Evolutionary conservation across 2,113 vertebrate genomes (phyloP).

Genomic region (Tenebrosternarchus preto): DNA sequence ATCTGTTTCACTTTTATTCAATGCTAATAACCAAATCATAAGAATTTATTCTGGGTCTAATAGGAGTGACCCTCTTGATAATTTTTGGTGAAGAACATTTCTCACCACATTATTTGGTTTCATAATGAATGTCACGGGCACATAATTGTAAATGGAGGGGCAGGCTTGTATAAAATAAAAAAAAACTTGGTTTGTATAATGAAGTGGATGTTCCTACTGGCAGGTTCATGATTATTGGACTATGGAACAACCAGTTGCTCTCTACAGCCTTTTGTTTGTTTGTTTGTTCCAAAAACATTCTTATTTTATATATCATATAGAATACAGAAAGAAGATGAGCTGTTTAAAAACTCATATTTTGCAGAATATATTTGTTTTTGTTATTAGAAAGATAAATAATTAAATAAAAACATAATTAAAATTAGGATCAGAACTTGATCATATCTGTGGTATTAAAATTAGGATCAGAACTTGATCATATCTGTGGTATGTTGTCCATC

Average conservation of each 20-base stretch:
- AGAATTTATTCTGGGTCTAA: background rate
- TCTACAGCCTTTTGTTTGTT: background rate
- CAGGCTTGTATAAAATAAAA: background rate
- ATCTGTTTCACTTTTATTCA: background rate
- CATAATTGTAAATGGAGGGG: conserved; percentile 23
- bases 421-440: background rate
- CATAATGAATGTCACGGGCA: background rate
- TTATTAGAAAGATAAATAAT: background rate
- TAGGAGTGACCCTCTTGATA: background rate
- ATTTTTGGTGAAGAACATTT: conserved; percentile 20
- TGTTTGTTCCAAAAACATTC: background rate
- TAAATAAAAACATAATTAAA: background rate
- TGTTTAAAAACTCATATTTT: background rate
- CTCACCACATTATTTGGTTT: conserved; percentile 25
- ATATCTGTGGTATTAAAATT: background rate
- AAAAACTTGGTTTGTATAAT: conserved; percentile 11
- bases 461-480: background rate
- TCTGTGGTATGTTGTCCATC: background rate
- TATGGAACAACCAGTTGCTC: background rate
- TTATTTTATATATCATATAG: background rate
- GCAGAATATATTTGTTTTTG: no score
- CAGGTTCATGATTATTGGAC: conserved; percentile 19
- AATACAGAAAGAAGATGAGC: background rate
- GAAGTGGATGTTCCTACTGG: conserved; percentile 8
- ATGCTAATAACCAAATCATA: conserved; percentile 5